These are phyloP conservation scores for Sminthurinus aureus DNA, from an alignment of 2,888 invertebrate species.

Conservation along the genomic window DNA sequence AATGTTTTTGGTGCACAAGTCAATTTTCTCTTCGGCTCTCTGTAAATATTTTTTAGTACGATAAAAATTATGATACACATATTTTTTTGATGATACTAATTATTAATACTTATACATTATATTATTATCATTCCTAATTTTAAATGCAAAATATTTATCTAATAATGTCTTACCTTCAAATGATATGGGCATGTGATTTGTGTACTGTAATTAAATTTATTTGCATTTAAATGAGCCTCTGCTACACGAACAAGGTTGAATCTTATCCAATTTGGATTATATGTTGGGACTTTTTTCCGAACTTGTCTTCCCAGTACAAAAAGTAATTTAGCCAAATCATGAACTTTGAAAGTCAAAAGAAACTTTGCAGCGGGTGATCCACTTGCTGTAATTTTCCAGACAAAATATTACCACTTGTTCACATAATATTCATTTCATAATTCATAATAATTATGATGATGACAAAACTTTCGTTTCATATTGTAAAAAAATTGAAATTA, in stretches of 20 bases:
- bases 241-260: background rate
- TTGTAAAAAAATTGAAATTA: background rate
- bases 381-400: background rate
- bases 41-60: background rate
- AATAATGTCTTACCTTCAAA: background rate
- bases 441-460: background rate
- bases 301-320: background rate
- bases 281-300: background rate
- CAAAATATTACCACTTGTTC: background rate
- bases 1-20: slow-evolving; percentile 1
- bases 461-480: background rate
- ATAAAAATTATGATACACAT: background rate
- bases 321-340: background rate
- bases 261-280: background rate
- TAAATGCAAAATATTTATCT: background rate
- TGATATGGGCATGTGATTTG: background rate
- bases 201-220: background rate
- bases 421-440: too few relatives aligned
- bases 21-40: background rate
- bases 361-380: background rate
- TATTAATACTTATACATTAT: background rate
- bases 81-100: background rate
- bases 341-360: background rate
- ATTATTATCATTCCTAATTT: background rate
- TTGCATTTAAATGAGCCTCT: background rate